These are phyloP conservation scores for Ferdinandea cuprea DNA, from an alignment of 2,888 invertebrate genomes.

Conservation along the genomic window DNA sequence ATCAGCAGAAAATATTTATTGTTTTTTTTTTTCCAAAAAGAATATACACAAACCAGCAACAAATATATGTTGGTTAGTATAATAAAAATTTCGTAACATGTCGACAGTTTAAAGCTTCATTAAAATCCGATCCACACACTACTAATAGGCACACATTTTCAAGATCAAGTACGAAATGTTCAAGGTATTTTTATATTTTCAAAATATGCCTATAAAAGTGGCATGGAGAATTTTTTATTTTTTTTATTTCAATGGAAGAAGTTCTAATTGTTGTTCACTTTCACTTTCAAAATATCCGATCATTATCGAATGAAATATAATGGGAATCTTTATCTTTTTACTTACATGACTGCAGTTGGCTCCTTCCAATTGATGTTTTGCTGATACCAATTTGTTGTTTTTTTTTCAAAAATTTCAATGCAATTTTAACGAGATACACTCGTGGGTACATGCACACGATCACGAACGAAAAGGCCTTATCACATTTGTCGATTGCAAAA, in stretches of 20 bases:
- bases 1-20: slow-evolving; percentile 49
- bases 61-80: too few relatives aligned
- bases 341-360: slow-evolving; percentile 51
- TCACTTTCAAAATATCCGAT: slow-evolving; percentile 11
- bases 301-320: not conserved
- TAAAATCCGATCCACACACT: slow-evolving; percentile 30
- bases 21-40: not conserved
- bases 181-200: slow-evolving; percentile 31
- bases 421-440: slow-evolving; percentile 35
- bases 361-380: too few relatives aligned
- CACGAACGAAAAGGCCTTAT: slow-evolving; percentile 55
- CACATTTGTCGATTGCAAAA: slow-evolving; percentile 63
- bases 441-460: slow-evolving; percentile 43
- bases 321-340: slow-evolving; percentile 21
- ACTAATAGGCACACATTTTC: slow-evolving; percentile 45
- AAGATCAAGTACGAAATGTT: slow-evolving; percentile 68
- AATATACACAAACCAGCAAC: not conserved
- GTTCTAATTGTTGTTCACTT: not conserved
- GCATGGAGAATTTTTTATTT: too few relatives aligned
- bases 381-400: slow-evolving; percentile 28
- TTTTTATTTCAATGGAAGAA: too few relatives aligned
- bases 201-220: not conserved
- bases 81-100: slow-evolving; percentile 56
- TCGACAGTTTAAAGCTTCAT: slow-evolving; percentile 41
- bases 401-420: slow-evolving; percentile 47